Evolutionary conservation across 2,113 vertebrate species (phyloP).

Genomic region (Parotia lawesii): DNA sequence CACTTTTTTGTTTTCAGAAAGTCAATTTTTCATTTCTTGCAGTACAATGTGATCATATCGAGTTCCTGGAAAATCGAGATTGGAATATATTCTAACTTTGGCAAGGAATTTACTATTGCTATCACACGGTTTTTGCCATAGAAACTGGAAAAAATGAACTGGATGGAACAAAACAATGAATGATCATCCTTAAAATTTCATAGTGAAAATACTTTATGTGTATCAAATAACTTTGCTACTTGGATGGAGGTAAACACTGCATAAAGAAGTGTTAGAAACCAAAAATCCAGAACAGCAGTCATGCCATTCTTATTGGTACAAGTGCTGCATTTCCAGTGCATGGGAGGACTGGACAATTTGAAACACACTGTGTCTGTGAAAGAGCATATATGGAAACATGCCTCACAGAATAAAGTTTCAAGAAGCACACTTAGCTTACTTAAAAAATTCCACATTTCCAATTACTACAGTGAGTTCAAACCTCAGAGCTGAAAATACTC

Average conservation of each 20-base stretch:
- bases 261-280: background rate
- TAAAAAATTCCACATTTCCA: background rate
- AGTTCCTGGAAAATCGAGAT: background rate
- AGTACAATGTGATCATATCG: background rate
- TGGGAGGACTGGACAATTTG: background rate
- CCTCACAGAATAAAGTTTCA: background rate
- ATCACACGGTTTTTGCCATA: background rate
- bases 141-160: slow-evolving; percentile 4
- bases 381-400: background rate
- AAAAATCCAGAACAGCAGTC: background rate
- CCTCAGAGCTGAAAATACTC: background rate
- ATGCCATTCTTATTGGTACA: background rate
- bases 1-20: background rate
- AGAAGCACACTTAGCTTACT: background rate
- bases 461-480: background rate
- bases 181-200: background rate
- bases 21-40: background rate
- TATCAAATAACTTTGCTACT: background rate
- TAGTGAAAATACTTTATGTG: background rate
- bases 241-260: background rate
- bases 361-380: background rate
- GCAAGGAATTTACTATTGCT: background rate
- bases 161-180: background rate
- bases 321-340: background rate
- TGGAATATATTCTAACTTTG: background rate